phyloP scores from a whole-genome alignment of 2,797 vertebrate species.

The Eupleurogrammus muticus region DNA sequence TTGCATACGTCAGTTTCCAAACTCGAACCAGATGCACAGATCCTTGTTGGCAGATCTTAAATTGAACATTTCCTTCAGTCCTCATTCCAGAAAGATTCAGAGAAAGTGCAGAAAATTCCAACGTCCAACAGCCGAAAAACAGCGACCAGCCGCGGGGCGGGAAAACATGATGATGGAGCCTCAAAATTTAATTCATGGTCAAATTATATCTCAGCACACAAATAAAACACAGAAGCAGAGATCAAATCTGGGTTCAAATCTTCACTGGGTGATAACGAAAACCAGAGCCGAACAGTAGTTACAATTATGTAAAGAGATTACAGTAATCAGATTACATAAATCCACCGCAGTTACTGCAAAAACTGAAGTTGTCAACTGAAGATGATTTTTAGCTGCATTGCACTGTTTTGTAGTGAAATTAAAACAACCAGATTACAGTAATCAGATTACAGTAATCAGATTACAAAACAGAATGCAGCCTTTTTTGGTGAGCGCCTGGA shows the following conservation, averaged over 20 bases:
- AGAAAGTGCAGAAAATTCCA: slow-evolving; percentile 1
- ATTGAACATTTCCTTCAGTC: neutral
- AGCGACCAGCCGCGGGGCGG: neutral
- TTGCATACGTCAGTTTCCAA: neutral
- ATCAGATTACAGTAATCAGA: neutral
- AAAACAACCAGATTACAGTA: neutral
- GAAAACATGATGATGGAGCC: neutral
- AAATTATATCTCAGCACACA: neutral
- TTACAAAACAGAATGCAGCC: slow-evolving; percentile 7
- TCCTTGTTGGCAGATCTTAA: neutral
- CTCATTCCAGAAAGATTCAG: neutral
- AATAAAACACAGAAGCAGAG: slow-evolving; percentile 10
- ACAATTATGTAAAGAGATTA: slow-evolving; percentile 6
- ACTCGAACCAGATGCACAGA: neutral
- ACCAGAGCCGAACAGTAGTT: neutral
- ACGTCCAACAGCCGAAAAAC: neutral
- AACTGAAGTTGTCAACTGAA: neutral
- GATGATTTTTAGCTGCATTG: neutral
- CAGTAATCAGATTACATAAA: slow-evolving; percentile 28
- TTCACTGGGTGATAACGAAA: slow-evolving; percentile 2
- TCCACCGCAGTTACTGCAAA: neutral
- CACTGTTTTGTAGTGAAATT: neutral
- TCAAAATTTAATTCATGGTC: neutral
- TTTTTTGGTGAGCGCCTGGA: neutral
- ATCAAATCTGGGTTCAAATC: neutral